Base-by-base conservation (phyloP, 2,113 vertebrate species). In the Thamnophis sirtalis region DNA sequence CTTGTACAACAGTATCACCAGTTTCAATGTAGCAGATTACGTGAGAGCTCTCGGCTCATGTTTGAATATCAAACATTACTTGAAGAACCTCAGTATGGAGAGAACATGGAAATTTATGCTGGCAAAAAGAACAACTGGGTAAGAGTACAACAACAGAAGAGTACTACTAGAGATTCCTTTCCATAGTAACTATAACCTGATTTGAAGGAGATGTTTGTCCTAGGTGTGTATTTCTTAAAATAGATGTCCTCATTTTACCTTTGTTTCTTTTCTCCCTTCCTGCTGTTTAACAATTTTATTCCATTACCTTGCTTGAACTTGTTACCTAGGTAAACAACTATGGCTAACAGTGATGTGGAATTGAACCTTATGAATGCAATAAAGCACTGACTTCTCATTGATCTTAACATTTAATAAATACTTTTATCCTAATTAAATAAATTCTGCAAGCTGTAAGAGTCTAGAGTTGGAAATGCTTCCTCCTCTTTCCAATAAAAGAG, bases 61-160 rank as follows among this genome's bases (percentile, higher is more conserved):
- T 99, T 99, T 88, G 99, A 99, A 93, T 99, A 99, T 51, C 99
- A 99, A 95, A 99, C 99, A 54, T 97, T 99, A 92, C 98, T 99
- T 91, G 98, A 99, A 95, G 99, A 99, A 94, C 98, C 99, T 0
- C 98, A 98, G 89, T 99, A 99, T 58, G 98, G 98, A 89, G 98
- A 98, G 93, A 99, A 98, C 97, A 98, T 99, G 98, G 99, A 99
- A 97, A 98, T 99, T 93, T 99, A 99, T 90, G 98, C 99, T 6
- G 99, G 99, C 60, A 98, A 98, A 96, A 99, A 99, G 95, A 99
- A 99, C 97, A 99, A 98, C 97, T 99, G 99, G 99, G 99, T 99
- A 96, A 90, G 21, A 68, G 28, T 84, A 73, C 91, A 33, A 28
- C 22, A 68, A 8, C 54, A 89, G 53, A 93, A 86, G 28, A 58